Evolutionary conservation across 1,140 invertebrate genomes (phyloP).

Genomic region (Lordiphosa mommai): DNA sequence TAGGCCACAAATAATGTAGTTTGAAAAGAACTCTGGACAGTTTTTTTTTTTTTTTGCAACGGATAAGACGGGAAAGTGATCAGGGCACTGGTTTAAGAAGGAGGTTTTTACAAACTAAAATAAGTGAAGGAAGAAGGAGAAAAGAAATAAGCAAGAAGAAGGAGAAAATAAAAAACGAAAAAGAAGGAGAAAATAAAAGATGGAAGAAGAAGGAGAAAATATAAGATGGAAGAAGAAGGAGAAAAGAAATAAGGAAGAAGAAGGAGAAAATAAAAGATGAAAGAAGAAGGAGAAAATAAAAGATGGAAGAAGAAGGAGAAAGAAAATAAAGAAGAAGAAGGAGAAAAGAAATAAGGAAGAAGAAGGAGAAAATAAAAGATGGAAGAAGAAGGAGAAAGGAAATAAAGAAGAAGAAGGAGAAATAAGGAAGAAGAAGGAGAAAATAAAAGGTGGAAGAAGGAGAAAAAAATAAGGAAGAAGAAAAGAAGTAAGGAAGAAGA

Average conservation of each 20-base stretch:
- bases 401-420: no score
- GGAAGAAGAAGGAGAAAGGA: no score
- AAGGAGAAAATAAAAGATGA: background rate
- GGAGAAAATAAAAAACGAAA: background rate
- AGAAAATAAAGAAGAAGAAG: background rate
- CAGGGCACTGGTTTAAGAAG: no score
- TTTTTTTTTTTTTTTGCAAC: no score
- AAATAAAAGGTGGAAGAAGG: no score
- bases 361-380: background rate
- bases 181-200: background rate
- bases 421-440: no score
- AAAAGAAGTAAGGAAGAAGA: no score
- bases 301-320: background rate
- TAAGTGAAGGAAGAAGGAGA: no score
- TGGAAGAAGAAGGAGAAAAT: background rate
- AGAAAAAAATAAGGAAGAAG: no score
- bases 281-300: background rate
- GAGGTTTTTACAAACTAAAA: no score
- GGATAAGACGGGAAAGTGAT: background rate
- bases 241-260: background rate
- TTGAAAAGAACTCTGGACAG: constrained; percentile 3
- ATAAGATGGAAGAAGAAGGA: background rate
- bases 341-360: background rate
- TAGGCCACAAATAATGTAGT: no score
- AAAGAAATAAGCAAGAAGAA: background rate